Percentiles rank a stretch among this genome's conserved stretches.
Conservation (phyloP, 2,888 invertebrate genomes). For the Tipula unca region DNA sequence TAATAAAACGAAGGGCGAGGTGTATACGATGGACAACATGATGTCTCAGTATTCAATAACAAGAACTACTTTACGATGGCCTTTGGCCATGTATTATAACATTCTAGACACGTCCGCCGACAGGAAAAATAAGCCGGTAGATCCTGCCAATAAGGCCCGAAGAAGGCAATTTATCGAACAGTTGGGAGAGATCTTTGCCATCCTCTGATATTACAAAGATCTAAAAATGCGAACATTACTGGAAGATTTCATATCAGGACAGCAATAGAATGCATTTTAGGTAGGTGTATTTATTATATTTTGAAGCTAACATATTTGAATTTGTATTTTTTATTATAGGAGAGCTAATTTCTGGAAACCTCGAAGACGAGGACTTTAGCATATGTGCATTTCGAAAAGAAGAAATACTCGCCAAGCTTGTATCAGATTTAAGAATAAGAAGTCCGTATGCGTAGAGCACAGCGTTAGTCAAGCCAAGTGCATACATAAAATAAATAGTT, state of each 20-base stretch:
- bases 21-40: background rate
- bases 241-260: too few species aligned
- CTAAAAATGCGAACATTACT: too few species aligned
- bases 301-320: background rate
- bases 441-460: background rate
- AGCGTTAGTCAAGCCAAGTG: background rate
- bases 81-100: background rate
- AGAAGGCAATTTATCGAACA: background rate
- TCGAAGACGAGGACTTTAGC: background rate
- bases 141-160: too few species aligned
- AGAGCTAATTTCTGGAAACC: too few species aligned
- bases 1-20: too few species aligned
- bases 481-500: too few species aligned
- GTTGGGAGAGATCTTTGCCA: background rate
- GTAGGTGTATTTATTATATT: background rate
- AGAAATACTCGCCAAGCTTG: background rate
- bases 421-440: background rate
- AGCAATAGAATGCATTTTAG: background rate
- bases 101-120: background rate
- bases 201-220: too few species aligned
- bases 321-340: too few species aligned
- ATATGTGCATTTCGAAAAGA: background rate
- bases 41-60: background rate
- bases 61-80: background rate
- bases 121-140: background rate